A percentile compares a stretch with the other conserved stretches of the same genome.
Conservation (phyloP, 1,140 invertebrate species). For the Cataglyphis hispanica region DNA sequence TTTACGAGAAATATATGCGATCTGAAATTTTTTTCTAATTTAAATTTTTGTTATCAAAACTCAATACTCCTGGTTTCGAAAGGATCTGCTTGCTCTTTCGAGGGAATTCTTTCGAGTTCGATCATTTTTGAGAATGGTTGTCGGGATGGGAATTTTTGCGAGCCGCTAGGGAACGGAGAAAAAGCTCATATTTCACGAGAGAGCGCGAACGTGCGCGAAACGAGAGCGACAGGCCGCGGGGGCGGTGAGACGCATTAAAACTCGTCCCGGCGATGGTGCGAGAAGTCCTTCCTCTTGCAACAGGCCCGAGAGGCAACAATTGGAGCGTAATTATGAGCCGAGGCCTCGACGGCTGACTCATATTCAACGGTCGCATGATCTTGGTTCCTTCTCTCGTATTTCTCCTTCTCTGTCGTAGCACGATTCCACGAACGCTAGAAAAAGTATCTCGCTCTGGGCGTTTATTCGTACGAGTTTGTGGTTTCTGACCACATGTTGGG, state of each 20-base stretch:
- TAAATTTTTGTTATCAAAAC: slow-evolving; percentile 64
- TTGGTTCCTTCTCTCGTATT: slow-evolving; percentile 21
- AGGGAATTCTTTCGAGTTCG: slow-evolving; percentile 48
- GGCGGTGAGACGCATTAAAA: slow-evolving; percentile 73
- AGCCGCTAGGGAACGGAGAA: slow-evolving; percentile 7
- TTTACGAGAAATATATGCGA: slow-evolving; percentile 63
- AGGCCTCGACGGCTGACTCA: slow-evolving; percentile 71
- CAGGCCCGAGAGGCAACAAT: slow-evolving; percentile 70
- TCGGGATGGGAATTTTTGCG: slow-evolving; percentile 30
- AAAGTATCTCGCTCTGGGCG: slow-evolving; percentile 64
- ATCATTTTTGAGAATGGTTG: slow-evolving; percentile 5
- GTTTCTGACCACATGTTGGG: slow-evolving; percentile 65
- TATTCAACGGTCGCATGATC: slow-evolving; percentile 52
- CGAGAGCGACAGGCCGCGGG: slow-evolving; percentile 65
- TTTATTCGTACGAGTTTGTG: slow-evolving; percentile 68
- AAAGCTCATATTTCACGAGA: slow-evolving; percentile 2
- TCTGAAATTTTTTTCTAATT: slow-evolving; percentile 62
- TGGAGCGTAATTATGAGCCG: slow-evolving; percentile 77
- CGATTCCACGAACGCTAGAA: slow-evolving; percentile 51
- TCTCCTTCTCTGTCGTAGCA: slow-evolving; percentile 44
- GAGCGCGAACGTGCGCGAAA: slow-evolving; percentile 26
- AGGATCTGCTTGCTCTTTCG: not conserved
- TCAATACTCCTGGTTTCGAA: not conserved
- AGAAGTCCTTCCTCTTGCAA: slow-evolving; percentile 42
- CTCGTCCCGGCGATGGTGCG: slow-evolving; percentile 40